phyloP scores from a whole-genome alignment of 2,888 invertebrate species.

The Tenthredo amoena region DNA sequence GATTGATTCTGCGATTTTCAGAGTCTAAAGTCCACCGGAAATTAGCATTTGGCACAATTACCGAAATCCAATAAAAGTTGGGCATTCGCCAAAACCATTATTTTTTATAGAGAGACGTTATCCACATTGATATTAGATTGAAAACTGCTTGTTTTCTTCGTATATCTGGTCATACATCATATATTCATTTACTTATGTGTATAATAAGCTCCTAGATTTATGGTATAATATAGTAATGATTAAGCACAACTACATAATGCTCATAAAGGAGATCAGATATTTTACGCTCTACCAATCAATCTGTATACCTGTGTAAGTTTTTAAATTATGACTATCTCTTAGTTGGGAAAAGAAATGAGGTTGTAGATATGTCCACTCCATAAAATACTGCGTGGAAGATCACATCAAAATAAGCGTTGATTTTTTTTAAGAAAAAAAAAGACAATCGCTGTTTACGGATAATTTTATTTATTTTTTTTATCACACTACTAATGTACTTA shows the following conservation, averaged over 20 bases:
- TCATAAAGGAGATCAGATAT: not conserved
- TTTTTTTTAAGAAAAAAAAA: not conserved
- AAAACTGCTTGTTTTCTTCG: not conserved
- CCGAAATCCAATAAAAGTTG: not conserved
- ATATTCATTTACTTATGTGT: not conserved
- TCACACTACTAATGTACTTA: not conserved
- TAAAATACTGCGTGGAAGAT: conserved; percentile 1
- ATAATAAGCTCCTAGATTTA: not conserved
- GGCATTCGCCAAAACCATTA: not conserved
- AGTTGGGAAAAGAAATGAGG: not conserved
- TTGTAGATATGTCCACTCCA: not conserved
- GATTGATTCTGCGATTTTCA: not conserved
- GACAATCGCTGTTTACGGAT: not conserved
- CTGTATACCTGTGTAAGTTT: not conserved
- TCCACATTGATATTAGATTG: not conserved
- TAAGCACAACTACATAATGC: not conserved
- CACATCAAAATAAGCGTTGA: not conserved
- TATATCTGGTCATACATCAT: not conserved
- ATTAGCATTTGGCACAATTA: not conserved
- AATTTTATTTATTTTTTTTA: not conserved
- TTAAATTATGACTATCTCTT: not conserved
- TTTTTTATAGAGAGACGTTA: not conserved
- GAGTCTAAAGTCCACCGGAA: not conserved
- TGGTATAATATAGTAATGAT: not conserved
- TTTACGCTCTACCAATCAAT: not conserved